phyloP scores from a whole-genome alignment of 2,113 vertebrate species.

The Cephalopterus ornatus region DNA sequence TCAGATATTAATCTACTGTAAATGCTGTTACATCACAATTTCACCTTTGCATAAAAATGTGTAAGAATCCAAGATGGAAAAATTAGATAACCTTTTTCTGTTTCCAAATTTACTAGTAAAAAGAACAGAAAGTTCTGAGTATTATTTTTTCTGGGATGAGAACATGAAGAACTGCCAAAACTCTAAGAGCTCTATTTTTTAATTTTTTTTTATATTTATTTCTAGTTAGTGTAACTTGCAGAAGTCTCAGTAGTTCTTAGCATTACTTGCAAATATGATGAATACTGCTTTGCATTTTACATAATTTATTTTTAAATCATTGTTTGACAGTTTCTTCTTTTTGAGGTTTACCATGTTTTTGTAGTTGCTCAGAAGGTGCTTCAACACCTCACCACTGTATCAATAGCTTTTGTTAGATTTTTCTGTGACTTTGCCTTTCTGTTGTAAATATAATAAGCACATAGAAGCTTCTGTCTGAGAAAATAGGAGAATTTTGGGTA shows the following conservation, averaged over 20 bases:
- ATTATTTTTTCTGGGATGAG: not conserved
- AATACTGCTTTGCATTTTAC: not conserved
- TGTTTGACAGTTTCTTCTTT: not conserved
- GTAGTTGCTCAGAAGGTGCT: not conserved
- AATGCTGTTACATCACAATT: not conserved
- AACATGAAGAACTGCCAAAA: conserved; percentile 17
- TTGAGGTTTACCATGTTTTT: not conserved
- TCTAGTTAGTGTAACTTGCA: not conserved
- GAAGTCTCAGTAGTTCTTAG: not conserved
- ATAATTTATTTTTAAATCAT: not conserved
- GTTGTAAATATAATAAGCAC: not conserved
- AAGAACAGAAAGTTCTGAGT: conserved; percentile 7
- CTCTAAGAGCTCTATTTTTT: not conserved
- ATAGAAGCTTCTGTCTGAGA: not conserved
- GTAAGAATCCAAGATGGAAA: not conserved
- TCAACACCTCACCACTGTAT: not conserved
- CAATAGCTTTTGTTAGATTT: not conserved
- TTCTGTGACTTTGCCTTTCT: not conserved
- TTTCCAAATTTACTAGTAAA: not conserved
- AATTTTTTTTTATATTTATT: not conserved
- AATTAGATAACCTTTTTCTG: not conserved
- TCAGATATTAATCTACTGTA: not conserved
- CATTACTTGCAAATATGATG: not conserved
- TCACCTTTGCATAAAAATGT: not conserved
- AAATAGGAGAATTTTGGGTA: not conserved